Evolutionary conservation across 2,113 vertebrate genomes (phyloP), one percentile per base, ranked within the genome.

Genomic region (Stigmatopora argus): DNA sequence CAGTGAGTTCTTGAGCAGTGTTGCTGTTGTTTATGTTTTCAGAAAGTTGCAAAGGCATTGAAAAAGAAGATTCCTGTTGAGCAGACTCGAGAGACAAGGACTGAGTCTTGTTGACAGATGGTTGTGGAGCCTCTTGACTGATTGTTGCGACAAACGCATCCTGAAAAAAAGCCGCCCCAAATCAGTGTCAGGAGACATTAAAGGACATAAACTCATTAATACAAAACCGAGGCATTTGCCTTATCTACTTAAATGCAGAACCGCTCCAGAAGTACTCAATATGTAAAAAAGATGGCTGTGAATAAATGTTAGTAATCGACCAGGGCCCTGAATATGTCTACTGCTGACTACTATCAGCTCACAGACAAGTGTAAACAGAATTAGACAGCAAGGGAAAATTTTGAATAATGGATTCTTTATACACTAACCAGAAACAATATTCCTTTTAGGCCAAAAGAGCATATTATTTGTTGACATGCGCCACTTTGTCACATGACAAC

Each of bases 71-170:
- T 34, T 82, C 84, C 17, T 63, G 62, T 14, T 74, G n/a, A 17
- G 70, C 71, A 13, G 68, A 67, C 31, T 83, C 78, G 13, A 67
- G 61, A 73, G 13, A 21, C 0, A 66, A 48, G 0, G 62, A 4
- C 0, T 68, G 7, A 77, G 84, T 71, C 57, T 65, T 80, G 60
- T 53, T 73, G 8, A 73, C 70, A 0, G 60, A 26, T 44, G 10
- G 66, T 0, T 64, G 64, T 0, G 67, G 4, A 8, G 87, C 72
- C 65, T 93, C 90, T 61, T 90, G 87, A 78, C 93, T 96, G 70
- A 75, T 96, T 0, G 94, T 96, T 26, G 94, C 91, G 73, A 93
- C 86, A 71, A 99, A 99, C 44, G 92, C 92, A 64, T 98, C 96
- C 97, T 99, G 83, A 11, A 15, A 17, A 35, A 60, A 62, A 55